Conservation (phyloP, 2,113 vertebrate genomes). For the Junco hyemalis region DNA sequence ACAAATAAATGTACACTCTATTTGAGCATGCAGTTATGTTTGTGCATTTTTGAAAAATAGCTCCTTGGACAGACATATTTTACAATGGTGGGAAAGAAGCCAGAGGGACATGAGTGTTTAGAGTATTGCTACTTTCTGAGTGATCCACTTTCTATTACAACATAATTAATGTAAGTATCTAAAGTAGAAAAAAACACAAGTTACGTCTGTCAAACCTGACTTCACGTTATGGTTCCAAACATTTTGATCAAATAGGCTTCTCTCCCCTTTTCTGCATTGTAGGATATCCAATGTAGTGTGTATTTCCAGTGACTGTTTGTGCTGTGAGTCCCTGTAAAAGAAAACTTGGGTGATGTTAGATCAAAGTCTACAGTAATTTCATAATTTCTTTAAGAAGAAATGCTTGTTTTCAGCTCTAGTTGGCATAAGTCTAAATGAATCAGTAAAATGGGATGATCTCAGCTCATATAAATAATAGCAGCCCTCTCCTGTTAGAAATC, state of each 20-base stretch:
- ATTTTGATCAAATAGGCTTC: conserved; percentile 50
- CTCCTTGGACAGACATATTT: not conserved
- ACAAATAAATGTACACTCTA: not conserved
- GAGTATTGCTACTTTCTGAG: not conserved
- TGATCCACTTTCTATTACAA: not conserved
- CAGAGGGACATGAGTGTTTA: not conserved
- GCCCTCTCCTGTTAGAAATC: conserved; percentile 51
- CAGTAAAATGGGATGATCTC: conserved; percentile 62
- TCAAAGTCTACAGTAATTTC: conserved; percentile 55
- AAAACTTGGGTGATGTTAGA: conserved; percentile 57
- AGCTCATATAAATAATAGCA: conserved; percentile 53
- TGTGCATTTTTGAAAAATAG: not conserved
- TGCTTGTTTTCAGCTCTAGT: conserved; percentile 28
- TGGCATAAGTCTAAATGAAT: conserved; percentile 64
- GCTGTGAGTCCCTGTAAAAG: conserved; percentile 1
- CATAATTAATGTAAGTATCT: not conserved
- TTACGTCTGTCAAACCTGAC: conserved; percentile 31
- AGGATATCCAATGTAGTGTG: not conserved
- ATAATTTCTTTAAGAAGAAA: conserved; percentile 58
- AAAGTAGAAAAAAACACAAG: not conserved
- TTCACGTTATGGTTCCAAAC: conserved; percentile 20
- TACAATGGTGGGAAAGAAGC: not conserved
- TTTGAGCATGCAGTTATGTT: not conserved
- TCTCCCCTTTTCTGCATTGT: not conserved
- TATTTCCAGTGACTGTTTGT: conserved; percentile 9